Conservation (phyloP, 1,140 invertebrate genomes). For the Ylistrum balloti region DNA sequence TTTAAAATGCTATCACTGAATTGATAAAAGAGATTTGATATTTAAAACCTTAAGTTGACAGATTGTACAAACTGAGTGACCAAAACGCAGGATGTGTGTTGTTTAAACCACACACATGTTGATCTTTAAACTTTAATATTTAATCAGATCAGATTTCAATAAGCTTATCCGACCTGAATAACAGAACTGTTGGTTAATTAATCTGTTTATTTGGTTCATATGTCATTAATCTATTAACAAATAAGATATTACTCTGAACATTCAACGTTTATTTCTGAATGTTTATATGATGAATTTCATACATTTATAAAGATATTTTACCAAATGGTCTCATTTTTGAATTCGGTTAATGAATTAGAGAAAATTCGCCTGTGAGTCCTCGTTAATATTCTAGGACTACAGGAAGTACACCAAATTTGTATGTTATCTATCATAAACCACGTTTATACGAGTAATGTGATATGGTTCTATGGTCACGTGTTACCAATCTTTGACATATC, state of each 20-base stretch:
- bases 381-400: too few relatives aligned
- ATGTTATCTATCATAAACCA: neutral
- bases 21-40: too few relatives aligned
- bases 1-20: too few relatives aligned
- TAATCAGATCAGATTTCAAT: conserved; percentile 3
- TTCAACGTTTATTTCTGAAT: neutral
- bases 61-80: too few relatives aligned
- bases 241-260: neutral
- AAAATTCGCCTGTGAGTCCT: too few relatives aligned
- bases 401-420: neutral
- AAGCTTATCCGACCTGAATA: neutral
- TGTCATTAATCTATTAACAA: neutral
- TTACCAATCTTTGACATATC: neutral
- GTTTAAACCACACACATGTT: neutral
- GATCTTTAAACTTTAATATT: neutral
- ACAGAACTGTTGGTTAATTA: neutral
- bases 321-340: neutral
- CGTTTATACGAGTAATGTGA: neutral
- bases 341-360: neutral
- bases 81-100: too few relatives aligned
- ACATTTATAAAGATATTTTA: neutral
- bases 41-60: too few relatives aligned
- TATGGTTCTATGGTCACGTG: neutral
- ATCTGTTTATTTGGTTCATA: neutral
- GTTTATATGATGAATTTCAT: neutral